Conservation (phyloP, 2,797 vertebrate genomes). For the Sciaenops ocellatus region DNA sequence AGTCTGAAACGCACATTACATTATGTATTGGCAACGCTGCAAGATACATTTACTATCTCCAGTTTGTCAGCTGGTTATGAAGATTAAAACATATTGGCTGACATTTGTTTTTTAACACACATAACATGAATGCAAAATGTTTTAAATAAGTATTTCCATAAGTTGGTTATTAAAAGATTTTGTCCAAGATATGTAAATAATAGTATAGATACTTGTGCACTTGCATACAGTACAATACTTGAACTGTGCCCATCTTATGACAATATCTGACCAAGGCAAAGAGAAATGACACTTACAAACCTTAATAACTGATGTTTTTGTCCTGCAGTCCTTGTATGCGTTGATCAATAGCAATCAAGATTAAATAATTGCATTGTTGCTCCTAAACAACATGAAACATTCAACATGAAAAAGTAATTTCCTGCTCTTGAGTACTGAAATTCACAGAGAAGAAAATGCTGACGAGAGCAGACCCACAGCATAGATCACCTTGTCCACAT, state of each 20-base stretch:
- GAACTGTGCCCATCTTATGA: background rate
- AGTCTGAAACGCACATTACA: conserved; percentile 5
- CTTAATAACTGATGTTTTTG: conserved; percentile 9
- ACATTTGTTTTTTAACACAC: background rate
- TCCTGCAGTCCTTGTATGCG: background rate
- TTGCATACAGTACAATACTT: background rate
- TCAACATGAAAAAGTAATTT: background rate
- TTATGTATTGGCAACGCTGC: background rate
- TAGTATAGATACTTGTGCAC: too few relatives aligned
- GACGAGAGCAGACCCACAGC: conserved; percentile 28
- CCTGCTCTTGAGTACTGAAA: conserved; percentile 3
- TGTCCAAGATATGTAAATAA: background rate
- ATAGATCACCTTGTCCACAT: conserved; percentile 44
- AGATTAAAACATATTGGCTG: background rate
- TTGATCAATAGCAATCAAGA: conserved; percentile 13
- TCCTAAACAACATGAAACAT: background rate
- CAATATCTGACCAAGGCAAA: background rate
- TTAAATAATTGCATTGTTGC: background rate
- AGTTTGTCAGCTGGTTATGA: background rate
- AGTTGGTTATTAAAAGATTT: background rate
- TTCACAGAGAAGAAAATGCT: conserved; percentile 17
- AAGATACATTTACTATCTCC: background rate
- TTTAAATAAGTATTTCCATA: background rate
- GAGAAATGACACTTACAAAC: background rate
- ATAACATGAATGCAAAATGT: background rate